Percentiles rank a stretch among this genome's conserved stretches.
These are phyloP conservation scores for Acanthiza pusilla DNA, from an alignment of 2,797 vertebrate genomes.

Conservation along the genomic window DNA sequence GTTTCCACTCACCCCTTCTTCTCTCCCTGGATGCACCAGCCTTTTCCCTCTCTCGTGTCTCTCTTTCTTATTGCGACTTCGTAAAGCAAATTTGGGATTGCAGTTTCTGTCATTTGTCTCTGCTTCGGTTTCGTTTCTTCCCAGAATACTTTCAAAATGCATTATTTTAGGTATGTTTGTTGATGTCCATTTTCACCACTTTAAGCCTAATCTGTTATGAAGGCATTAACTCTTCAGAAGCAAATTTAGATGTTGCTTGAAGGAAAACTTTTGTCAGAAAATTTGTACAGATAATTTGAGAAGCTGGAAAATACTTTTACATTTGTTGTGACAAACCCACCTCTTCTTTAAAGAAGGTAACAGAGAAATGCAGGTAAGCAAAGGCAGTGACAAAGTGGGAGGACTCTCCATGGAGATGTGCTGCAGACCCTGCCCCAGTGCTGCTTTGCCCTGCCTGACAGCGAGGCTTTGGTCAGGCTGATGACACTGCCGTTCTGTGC, in stretches of 20 bases:
- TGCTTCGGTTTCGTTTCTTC: slow-evolving; percentile 3
- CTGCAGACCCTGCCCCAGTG: neutral
- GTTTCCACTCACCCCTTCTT: slow-evolving; percentile 74
- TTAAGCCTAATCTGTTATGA: neutral
- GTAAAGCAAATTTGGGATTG: slow-evolving; percentile 39
- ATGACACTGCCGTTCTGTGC: neutral
- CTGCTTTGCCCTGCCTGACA: neutral
- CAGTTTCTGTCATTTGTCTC: slow-evolving; percentile 26
- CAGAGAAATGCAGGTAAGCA: neutral
- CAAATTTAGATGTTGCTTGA: neutral
- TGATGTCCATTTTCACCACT: neutral
- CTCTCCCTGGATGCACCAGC: slow-evolving; percentile 61
- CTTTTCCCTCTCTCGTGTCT: slow-evolving; percentile 53
- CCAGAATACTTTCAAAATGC: neutral
- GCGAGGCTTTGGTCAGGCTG: neutral
- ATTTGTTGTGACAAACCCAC: neutral
- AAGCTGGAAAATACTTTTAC: neutral
- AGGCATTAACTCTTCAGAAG: neutral
- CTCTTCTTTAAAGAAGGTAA: neutral
- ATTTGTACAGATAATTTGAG: neutral
- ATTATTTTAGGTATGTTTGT: neutral
- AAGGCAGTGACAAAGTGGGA: neutral
- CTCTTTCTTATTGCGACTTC: slow-evolving; percentile 57
- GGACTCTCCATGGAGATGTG: rapidly evolving
- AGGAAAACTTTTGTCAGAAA: neutral